These are phyloP conservation scores for Sarcophaga caerulescens DNA, from an alignment of 2,888 invertebrate species.

Conservation along the genomic window DNA sequence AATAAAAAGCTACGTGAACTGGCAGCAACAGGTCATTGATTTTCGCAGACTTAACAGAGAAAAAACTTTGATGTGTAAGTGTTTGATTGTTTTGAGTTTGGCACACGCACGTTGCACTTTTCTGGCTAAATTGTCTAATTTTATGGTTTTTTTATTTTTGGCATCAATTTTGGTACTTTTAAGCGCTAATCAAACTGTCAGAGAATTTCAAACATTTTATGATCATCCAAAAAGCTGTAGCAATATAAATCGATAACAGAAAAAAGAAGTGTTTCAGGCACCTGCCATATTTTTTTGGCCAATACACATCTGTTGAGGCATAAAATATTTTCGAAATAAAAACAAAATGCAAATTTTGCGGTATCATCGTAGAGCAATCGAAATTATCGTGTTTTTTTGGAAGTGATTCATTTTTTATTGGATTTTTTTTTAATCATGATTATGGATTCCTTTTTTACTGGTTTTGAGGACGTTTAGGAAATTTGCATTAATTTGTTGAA, in stretches of 20 bases:
- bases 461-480: neutral
- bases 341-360: slow-evolving; percentile 62
- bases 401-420: slow-evolving; percentile 23
- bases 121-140: slow-evolving; percentile 48
- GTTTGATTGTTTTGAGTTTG: slow-evolving; percentile 34
- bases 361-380: slow-evolving; percentile 40
- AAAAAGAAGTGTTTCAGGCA: slow-evolving; percentile 52
- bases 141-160: neutral
- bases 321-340: slow-evolving; percentile 41
- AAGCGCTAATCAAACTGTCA: slow-evolving; percentile 66
- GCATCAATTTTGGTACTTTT: neutral
- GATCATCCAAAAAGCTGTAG: slow-evolving; percentile 26
- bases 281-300: slow-evolving; percentile 54
- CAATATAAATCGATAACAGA: slow-evolving; percentile 13
- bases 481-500: neutral
- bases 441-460: slow-evolving; percentile 14
- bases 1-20: slow-evolving; percentile 2
- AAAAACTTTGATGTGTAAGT: slow-evolving; percentile 41
- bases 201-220: slow-evolving; percentile 66
- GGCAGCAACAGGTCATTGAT: slow-evolving; percentile 47
- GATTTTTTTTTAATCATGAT: neutral
- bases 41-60: slow-evolving; percentile 18
- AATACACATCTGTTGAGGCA: slow-evolving; percentile 58
- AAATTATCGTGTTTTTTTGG: slow-evolving; percentile 19
- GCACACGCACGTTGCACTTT: slow-evolving; percentile 54